These are phyloP conservation scores for Pyxicephalus adspersus DNA, from an alignment of 2,113 vertebrate species.

Conservation along the genomic window DNA sequence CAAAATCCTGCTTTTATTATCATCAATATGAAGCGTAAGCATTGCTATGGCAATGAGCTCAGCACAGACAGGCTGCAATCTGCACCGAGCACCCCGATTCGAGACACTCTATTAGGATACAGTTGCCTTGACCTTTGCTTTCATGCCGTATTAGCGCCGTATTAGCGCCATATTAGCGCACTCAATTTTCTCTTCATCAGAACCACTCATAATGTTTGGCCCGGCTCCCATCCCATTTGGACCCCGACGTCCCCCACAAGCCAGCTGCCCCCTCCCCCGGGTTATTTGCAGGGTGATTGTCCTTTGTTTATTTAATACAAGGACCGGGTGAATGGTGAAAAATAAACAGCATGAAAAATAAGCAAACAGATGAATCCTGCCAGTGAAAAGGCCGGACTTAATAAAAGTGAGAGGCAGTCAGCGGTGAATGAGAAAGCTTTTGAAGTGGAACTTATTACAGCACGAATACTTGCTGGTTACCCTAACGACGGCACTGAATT, in stretches of 20 bases:
- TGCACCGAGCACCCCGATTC: conserved; percentile 69
- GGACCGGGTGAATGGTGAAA: conserved; percentile 90
- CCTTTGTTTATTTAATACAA: conserved; percentile 96
- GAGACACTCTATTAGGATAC: conserved; percentile 83
- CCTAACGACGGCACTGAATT: conserved; percentile 97
- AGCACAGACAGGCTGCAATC: conserved; percentile 68
- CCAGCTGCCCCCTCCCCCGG: neutral
- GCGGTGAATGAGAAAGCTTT: conserved; percentile 93
- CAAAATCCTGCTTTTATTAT: conserved; percentile 73
- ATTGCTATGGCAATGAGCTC: conserved; percentile 73
- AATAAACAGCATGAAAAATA: conserved; percentile 98
- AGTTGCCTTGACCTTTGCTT: conserved; percentile 80
- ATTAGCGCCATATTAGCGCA: conserved; percentile 77
- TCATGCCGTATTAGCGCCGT: conserved; percentile 77
- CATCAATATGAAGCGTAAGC: conserved; percentile 67
- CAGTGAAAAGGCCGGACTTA: conserved; percentile 86
- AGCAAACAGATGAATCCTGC: conserved; percentile 90
- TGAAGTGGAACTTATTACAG: conserved; percentile 99
- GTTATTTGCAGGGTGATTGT: conserved; percentile 79
- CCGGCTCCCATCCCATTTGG: conserved; percentile 47
- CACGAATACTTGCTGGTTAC: conserved; percentile 96
- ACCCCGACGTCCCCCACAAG: neutral
- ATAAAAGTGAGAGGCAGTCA: conserved; percentile 94
- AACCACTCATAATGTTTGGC: conserved; percentile 67
- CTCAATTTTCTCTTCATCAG: conserved; percentile 75